Base-by-base conservation (phyloP, 2,888 invertebrate genomes). In the Sinelater perroti region DNA sequence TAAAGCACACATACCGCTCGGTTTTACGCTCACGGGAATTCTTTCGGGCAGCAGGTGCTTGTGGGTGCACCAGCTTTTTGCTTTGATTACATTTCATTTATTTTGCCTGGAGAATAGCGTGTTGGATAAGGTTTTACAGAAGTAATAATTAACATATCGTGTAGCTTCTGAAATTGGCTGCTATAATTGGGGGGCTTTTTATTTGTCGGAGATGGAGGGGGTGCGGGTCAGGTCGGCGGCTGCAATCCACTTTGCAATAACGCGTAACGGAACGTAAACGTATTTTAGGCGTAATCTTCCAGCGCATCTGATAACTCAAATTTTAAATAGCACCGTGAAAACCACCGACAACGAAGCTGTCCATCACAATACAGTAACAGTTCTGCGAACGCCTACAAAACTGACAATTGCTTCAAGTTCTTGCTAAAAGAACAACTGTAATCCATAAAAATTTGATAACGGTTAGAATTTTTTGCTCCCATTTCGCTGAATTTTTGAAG, bases 121-220 rank as follows among this genome's bases (percentile, higher is more conserved):
- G 63, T 57, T 57, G 53, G 50, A 24, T 40, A 55, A 47, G 36
- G 58, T 62, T 60, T 56, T 62, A 62, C 60, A 60, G 55, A 60
- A 62, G 63, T 66, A 65, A 63, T 64, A 62, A 67, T 67, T 67
- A 67, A 64, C 62, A 63, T 67, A 65, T 61, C 62, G 60, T 63
- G 65, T 60, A 56, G 64, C 67, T 64, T 60, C 67, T 60, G 65
- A 67, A 67, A 67, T 52, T 47, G 55, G 40, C 42, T 40, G 31
- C 49, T 60, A 42, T 58, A 63, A 65, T 65, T 65, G 62, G 49
- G 36, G 40, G 16, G 6, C 36, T 18, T 16, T 33, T 8, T 3
- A n/a, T n/a, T n/a, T n/a, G n/a, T n/a, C n/a, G n/a, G n/a, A n/a
- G n/a, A n/a, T n/a, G n/a, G n/a, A n/a, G n/a, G n/a, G n/a, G n/a